A percentile compares a stretch with the other conserved stretches of the same genome.
Conservation (phyloP, 1,140 invertebrate species). For the Manduca sexta region DNA sequence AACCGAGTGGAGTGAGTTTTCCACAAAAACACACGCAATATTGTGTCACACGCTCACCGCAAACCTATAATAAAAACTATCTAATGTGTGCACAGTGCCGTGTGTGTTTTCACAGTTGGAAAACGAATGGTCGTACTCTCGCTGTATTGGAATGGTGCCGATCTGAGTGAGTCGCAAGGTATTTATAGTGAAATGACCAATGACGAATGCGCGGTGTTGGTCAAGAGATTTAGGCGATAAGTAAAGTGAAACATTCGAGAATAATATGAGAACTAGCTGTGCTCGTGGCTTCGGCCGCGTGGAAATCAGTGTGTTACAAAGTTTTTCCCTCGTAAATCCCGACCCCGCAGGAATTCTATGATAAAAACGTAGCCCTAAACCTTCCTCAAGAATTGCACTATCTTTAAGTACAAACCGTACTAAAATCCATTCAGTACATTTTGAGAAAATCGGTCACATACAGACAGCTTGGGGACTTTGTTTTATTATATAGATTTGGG, state of each 20-base stretch:
- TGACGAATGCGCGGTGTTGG: background rate
- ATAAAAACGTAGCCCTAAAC: too few relatives aligned
- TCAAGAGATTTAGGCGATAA: background rate
- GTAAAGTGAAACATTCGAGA: background rate
- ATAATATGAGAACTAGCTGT: too few relatives aligned
- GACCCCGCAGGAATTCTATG: too few relatives aligned
- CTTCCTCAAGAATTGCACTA: too few relatives aligned
- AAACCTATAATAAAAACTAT: slow-evolving; percentile 1
- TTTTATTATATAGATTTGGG: too few relatives aligned
- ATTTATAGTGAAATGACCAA: slow-evolving; percentile 36
- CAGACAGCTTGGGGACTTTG: too few relatives aligned
- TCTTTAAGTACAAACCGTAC: too few relatives aligned
- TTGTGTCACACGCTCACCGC: slow-evolving; percentile 1
- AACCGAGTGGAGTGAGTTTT: slow-evolving; percentile 3
- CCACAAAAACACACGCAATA: slow-evolving; percentile 4
- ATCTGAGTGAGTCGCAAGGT: slow-evolving; percentile 35
- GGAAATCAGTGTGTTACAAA: too few relatives aligned
- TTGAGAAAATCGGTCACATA: too few relatives aligned
- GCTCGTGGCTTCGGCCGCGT: too few relatives aligned
- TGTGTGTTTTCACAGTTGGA: slow-evolving; percentile 18
- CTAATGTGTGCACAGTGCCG: slow-evolving; percentile 10
- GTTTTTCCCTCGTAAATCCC: too few relatives aligned
- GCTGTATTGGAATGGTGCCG: slow-evolving; percentile 36
- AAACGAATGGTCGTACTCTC: slow-evolving; percentile 16
- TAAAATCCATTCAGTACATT: too few relatives aligned